phyloP scores from a whole-genome alignment of 2,113 vertebrate species.

The Antennarius striatus region DNA sequence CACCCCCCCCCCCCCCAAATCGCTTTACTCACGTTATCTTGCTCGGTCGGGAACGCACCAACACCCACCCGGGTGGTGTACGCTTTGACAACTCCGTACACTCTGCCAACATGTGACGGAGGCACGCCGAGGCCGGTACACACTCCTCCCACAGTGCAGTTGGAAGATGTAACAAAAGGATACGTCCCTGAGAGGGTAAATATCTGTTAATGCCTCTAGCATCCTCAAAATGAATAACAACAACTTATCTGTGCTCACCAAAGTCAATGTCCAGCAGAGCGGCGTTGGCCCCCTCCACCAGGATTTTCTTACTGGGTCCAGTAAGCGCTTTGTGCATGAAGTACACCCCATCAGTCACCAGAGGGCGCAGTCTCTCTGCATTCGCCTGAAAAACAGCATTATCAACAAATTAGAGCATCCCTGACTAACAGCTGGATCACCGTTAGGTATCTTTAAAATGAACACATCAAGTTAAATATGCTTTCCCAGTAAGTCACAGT shows the following conservation, averaged over 20 bases:
- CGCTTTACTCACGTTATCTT: conserved; percentile 77
- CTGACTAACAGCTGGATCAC: too few relatives aligned
- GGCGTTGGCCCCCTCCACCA: conserved; percentile 85
- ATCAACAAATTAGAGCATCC: background rate
- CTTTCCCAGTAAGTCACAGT: too few relatives aligned
- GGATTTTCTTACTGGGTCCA: conserved; percentile 83
- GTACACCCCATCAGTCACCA: conserved; percentile 85
- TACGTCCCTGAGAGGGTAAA: conserved; percentile 75
- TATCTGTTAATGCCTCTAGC: background rate
- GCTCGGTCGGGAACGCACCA: conserved; percentile 84
- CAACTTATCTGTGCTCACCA: conserved; percentile 62
- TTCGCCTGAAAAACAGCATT: conserved; percentile 54
- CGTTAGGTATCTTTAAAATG: background rate
- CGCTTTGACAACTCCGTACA: conserved; percentile 84
- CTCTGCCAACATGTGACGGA: conserved; percentile 77
- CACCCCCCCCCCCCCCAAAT: too few relatives aligned
- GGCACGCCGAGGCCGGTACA: conserved; percentile 84
- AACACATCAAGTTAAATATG: too few relatives aligned
- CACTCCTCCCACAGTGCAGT: conserved; percentile 85
- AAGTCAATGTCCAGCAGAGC: conserved; percentile 86
- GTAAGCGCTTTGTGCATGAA: conserved; percentile 84
- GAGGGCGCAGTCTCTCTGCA: conserved; percentile 76
- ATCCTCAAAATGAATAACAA: background rate
- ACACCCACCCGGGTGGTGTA: conserved; percentile 84
- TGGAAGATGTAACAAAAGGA: conserved; percentile 85